Base-by-base conservation (phyloP, 2,113 vertebrate species). In the Callipepla californica region DNA sequence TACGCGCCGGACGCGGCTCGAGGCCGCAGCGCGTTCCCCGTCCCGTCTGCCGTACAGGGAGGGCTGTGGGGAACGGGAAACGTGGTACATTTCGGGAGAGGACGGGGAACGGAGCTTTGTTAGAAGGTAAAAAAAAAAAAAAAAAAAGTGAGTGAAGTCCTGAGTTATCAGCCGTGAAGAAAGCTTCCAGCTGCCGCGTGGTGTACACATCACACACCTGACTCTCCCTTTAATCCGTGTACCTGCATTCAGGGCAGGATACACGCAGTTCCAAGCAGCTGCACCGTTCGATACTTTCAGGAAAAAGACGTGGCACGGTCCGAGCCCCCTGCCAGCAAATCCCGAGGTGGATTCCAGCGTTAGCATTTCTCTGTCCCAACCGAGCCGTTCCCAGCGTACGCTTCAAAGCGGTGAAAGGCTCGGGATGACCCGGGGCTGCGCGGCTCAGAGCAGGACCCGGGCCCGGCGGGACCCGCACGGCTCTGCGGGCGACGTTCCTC, bases 11-110 rank as follows among this genome's bases (percentile, higher is more conserved):
- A 15, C 53, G 50, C 50, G 26, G 50, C 23, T 26, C 11, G 50
- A 26, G 50, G 50, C 50, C 21, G 48, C 48, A 50, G 48, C 21
- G 26, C 51, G 51, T 17, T 55, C 51, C 5, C 51, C 75, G 40
- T 77, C 89, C 85, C 91, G 70, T 85, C 95, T 93, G 88, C 22
- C 55, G 81, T 94, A 44, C 81, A 85, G 74, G 91, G 65, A 85
- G 74, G 91, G 65, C 38, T 59, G 75, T 50, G 68, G 72, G 55
- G 59, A 83, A 70, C 7, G 61, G 48, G 87, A 88, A 87, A 70
- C 44, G 63, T 19, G 72, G 55, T 36, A 23, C 47, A 4, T 74
- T 80, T 93, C 65, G 18, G 32, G 53, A 82, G 30, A 69, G 53
- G 50, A 50, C 3, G 58, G 38, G 40, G 74, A 87, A 92, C 85